Percentiles rank a stretch among this genome's conserved stretches.
These are phyloP conservation scores for Lysandra coridon DNA, from an alignment of 2,888 invertebrate species.

Conservation along the genomic window DNA sequence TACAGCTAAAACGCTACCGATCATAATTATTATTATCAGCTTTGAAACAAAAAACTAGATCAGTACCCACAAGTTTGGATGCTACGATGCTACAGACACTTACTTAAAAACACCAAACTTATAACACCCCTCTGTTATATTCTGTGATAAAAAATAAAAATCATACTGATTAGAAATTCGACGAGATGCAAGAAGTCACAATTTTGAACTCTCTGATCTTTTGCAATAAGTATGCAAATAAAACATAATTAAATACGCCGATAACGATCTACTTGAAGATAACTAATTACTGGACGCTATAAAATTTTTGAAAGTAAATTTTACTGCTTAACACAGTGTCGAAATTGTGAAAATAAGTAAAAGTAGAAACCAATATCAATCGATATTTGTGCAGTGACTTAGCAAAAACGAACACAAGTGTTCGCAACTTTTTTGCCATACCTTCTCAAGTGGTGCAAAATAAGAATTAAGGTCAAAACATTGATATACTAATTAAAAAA, in stretches of 20 bases:
- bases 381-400: background rate
- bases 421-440: background rate
- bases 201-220: background rate
- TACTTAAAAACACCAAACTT: too few relatives aligned
- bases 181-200: background rate
- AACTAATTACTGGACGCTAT: background rate
- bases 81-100: too few relatives aligned
- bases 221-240: background rate
- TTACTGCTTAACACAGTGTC: conserved; percentile 3
- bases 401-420: background rate
- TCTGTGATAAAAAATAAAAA: too few relatives aligned
- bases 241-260: background rate
- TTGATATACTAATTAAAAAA: too few relatives aligned
- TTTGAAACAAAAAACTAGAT: too few relatives aligned
- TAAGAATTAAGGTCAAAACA: background rate
- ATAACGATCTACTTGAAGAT: background rate
- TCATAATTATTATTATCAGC: too few relatives aligned
- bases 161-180: too few relatives aligned
- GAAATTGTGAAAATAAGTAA: conserved; percentile 21
- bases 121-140: too few relatives aligned
- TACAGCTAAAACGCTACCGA: too few relatives aligned
- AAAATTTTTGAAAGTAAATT: conserved; percentile 3
- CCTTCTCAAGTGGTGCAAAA: background rate
- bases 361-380: conserved; percentile 7
- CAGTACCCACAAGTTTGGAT: too few relatives aligned